Percentiles rank a stretch among this genome's conserved stretches.
Evolutionary conservation across 2,888 invertebrate species (phyloP).

Genomic region (Drepana falcataria): DNA sequence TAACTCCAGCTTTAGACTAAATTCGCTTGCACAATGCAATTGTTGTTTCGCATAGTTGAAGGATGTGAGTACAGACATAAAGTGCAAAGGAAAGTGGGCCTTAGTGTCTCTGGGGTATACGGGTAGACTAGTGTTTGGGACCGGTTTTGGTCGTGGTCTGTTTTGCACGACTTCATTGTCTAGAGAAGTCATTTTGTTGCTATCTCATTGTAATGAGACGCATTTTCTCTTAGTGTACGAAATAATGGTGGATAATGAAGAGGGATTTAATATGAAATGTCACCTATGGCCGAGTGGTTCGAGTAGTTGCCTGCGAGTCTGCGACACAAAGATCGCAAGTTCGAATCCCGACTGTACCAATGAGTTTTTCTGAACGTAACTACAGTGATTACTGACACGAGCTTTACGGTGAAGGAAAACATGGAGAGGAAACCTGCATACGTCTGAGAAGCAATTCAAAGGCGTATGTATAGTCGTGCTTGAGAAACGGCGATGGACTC

Average conservation of each 20-base stretch:
- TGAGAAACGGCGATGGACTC: too few relatives aligned
- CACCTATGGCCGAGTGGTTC: not conserved
- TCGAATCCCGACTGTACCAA: too few relatives aligned
- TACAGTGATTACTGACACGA: too few relatives aligned
- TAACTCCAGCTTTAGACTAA: conserved; percentile 5
- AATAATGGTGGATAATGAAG: too few relatives aligned
- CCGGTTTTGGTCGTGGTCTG: conserved; percentile 56
- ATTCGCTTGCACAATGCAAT: conserved; percentile 21
- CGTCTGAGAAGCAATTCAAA: too few relatives aligned
- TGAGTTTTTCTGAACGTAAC: too few relatives aligned
- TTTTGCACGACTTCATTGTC: conserved; percentile 58
- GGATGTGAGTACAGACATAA: conserved; percentile 13
- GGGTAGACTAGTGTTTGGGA: conserved; percentile 32
- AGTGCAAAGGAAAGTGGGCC: conserved; percentile 34
- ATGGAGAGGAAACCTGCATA: too few relatives aligned
- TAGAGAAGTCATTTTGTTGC: conserved; percentile 44
- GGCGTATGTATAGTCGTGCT: too few relatives aligned
- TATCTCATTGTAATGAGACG: conserved; percentile 15
- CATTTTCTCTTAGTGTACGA: not conserved
- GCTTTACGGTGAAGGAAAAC: too few relatives aligned
- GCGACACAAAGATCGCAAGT: too few relatives aligned
- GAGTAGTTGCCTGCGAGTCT: too few relatives aligned
- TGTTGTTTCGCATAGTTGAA: conserved; percentile 19
- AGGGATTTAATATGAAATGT: too few relatives aligned
- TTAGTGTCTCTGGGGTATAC: conserved; percentile 21